Evolutionary conservation across 2,888 invertebrate species (phyloP).

Genomic region (Agrypnus murinus): DNA sequence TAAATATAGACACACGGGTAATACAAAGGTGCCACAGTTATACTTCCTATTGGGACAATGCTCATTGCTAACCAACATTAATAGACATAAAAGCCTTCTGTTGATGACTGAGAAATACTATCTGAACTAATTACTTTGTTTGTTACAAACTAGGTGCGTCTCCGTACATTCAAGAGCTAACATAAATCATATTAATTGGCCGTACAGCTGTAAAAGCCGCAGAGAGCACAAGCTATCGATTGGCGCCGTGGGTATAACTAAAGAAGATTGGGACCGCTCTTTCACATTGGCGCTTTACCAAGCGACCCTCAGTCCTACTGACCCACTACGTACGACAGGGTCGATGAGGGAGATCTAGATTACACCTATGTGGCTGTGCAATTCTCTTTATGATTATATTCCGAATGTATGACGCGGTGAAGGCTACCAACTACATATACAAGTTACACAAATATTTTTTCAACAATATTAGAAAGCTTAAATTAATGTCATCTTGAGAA

Average conservation of each 20-base stretch:
- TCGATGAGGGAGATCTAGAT: slow-evolving; percentile 44
- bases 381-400: slow-evolving; percentile 33
- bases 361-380: slow-evolving; percentile 32
- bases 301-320: slow-evolving; percentile 50
- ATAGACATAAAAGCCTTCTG: slow-evolving; percentile 21
- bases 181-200: slow-evolving; percentile 52
- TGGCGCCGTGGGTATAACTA: slow-evolving; percentile 38
- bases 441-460: slow-evolving; percentile 22
- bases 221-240: slow-evolving; percentile 51
- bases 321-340: slow-evolving; percentile 50
- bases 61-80: background rate
- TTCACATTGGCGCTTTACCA: slow-evolving; percentile 50
- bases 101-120: slow-evolving; percentile 25
- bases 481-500: slow-evolving; percentile 2
- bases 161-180: slow-evolving; percentile 33
- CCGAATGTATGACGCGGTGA: slow-evolving; percentile 15
- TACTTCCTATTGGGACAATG: background rate
- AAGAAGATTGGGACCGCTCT: slow-evolving; percentile 49
- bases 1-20: slow-evolving; percentile 17
- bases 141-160: slow-evolving; percentile 37
- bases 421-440: slow-evolving; percentile 23
- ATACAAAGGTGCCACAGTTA: slow-evolving; percentile 9
- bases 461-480: slow-evolving; percentile 2
- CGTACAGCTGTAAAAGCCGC: slow-evolving; percentile 50
- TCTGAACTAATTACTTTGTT: slow-evolving; percentile 39